Base-by-base conservation (phyloP, 1,140 invertebrate genomes). In the Brachionus sp. region DNA sequence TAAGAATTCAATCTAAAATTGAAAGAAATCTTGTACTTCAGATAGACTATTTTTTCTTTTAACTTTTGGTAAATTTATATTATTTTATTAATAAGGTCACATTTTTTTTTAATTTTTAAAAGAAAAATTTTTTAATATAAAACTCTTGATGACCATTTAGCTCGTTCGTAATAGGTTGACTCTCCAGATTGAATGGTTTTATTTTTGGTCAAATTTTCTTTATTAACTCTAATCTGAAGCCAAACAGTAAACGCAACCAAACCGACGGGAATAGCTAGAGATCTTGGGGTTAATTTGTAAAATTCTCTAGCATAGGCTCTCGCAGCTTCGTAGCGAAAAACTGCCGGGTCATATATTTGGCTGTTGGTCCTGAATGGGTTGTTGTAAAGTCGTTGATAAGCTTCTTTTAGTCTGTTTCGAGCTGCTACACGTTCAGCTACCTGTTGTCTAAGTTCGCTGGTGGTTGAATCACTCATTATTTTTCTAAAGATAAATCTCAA, bases 231-330 rank as follows among this genome's bases (percentile, higher is more conserved):
- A 10, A 4, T 37, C n/a, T 80, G 77, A 12, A 80, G n/a, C 50
- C 50, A 66, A 35, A 80, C 25, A 23, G 77, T 80, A 5, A 57
- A 57, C 9, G 19, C 77, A 23, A 12, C 33, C 13, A 80, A 42
- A 62, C 50, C 62, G 12, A 37, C 7, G 5, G 77, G 77, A 39
- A 80, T 62, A 66, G 62, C 77, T n/a, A 80, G 35, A 19, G 77
- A 80, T 66, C 62, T 80, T 37, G 77, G 77, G 7, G 77, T 80
- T 13, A 80, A 39, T 57, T 66, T 57, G 29, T 39, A 80, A 66
- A 62, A 80, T 62, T 80, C 77, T 80, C 33, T 80, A 23, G 62
- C 77, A 66, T 80, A 80, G 39, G 77, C 77, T 57, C 77, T 35
- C 3, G 77, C 77, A 33, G 77, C 46, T 44, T 80, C 77, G 50